Evolutionary conservation across 1,140 invertebrate species (phyloP).

Genomic region (Helicoverpa armigera): DNA sequence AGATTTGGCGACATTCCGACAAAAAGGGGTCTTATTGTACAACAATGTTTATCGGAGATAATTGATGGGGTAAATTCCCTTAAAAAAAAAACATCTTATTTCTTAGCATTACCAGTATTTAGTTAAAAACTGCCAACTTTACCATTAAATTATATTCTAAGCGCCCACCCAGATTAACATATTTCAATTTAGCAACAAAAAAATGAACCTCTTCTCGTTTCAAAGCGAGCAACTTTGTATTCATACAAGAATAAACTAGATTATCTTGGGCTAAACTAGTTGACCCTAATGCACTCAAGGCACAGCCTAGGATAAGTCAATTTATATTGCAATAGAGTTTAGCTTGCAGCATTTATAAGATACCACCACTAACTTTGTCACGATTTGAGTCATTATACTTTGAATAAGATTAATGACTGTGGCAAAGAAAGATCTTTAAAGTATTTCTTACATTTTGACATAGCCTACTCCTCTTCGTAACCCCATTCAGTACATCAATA

Average conservation of each 20-base stretch:
- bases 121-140: no score
- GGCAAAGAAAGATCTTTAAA: not conserved
- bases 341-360: not conserved
- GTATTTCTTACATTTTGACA: no score
- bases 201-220: not conserved
- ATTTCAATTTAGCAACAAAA: not conserved
- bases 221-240: not conserved
- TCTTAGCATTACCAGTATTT: no score
- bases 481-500: no score
- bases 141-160: no score
- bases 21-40: constrained; percentile 50
- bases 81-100: no score
- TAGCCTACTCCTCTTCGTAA: no score
- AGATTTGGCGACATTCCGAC: constrained; percentile 63
- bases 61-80: constrained; percentile 39
- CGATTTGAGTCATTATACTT: not conserved
- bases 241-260: constrained; percentile 34
- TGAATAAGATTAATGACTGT: not conserved
- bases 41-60: constrained; percentile 34
- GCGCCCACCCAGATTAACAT: no score
- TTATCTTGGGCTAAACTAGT: constrained; percentile 24
- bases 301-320: constrained; percentile 21
- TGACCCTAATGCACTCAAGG: constrained; percentile 34
- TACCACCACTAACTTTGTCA: constrained; percentile 2
- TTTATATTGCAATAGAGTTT: constrained; percentile 22